Conservation (phyloP, 2,113 vertebrate genomes). For the Carollia perspicillata region DNA sequence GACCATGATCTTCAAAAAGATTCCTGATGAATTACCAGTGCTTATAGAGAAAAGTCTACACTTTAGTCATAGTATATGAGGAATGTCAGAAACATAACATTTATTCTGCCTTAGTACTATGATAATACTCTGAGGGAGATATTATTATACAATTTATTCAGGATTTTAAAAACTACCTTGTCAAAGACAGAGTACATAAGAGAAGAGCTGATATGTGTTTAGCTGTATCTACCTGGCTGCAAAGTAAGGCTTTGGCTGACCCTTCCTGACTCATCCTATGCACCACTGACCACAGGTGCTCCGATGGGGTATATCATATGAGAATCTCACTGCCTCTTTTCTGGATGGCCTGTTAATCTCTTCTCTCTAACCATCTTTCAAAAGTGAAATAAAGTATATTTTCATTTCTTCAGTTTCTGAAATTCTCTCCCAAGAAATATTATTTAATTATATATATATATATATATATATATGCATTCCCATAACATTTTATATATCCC, state of each 20-base stretch:
- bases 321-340: not conserved
- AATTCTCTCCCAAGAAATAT: not conserved
- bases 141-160: not conserved
- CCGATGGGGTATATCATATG: not conserved
- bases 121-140: not conserved
- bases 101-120: not conserved
- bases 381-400: not conserved
- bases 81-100: not conserved
- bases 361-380: not conserved
- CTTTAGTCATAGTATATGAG: not conserved
- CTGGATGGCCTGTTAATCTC: not conserved
- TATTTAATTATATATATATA: not conserved
- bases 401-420: not conserved
- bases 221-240: not conserved
- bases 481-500: not conserved
- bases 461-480: not conserved
- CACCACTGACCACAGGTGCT: rapidly evolving
- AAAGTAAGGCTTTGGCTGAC: not conserved
- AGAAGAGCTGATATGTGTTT: not conserved
- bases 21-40: not conserved
- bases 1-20: rapidly evolving
- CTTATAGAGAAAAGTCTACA: not conserved
- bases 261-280: not conserved
- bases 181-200: not conserved
- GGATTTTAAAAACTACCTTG: not conserved